These are phyloP conservation scores for Candoia aspera DNA, from an alignment of 2,113 vertebrate genomes.

Conservation along the genomic window DNA sequence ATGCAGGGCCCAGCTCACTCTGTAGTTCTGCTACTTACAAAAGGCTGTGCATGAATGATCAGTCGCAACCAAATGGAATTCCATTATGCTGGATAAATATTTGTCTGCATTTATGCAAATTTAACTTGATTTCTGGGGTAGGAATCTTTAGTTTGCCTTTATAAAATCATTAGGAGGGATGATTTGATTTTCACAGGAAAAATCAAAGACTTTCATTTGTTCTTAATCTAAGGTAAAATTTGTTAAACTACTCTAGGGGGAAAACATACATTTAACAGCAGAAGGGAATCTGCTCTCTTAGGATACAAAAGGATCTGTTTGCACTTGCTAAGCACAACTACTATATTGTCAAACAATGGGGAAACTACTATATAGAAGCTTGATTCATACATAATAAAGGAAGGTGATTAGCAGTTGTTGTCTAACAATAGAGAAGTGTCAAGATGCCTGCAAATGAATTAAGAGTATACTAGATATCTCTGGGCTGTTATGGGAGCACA, in stretches of 20 bases:
- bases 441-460: slow-evolving; percentile 65
- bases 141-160: neutral
- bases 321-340: slow-evolving; percentile 53
- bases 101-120: slow-evolving; percentile 37
- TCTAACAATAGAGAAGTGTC: slow-evolving; percentile 56
- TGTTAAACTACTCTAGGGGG: slow-evolving; percentile 28
- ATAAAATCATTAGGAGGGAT: neutral
- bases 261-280: slow-evolving; percentile 14
- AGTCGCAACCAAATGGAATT: slow-evolving; percentile 48
- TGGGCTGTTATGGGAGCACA: slow-evolving; percentile 3
- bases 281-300: slow-evolving; percentile 40
- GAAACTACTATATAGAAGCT: slow-evolving; percentile 64
- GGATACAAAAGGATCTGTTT: slow-evolving; percentile 51
- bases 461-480: slow-evolving; percentile 38
- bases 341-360: slow-evolving; percentile 62
- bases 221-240: slow-evolving; percentile 8
- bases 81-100: slow-evolving; percentile 51
- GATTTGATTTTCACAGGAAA: slow-evolving; percentile 31
- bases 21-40: slow-evolving; percentile 53
- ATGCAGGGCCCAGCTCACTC: slow-evolving; percentile 23
- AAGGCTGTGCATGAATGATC: slow-evolving; percentile 50
- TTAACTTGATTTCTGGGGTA: neutral
- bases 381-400: slow-evolving; percentile 60
- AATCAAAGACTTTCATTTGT: slow-evolving; percentile 58
- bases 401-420: slow-evolving; percentile 61